These are phyloP conservation scores for Odocoileus hemionus DNA, from an alignment of 2,113 vertebrate genomes.

Conservation along the genomic window DNA sequence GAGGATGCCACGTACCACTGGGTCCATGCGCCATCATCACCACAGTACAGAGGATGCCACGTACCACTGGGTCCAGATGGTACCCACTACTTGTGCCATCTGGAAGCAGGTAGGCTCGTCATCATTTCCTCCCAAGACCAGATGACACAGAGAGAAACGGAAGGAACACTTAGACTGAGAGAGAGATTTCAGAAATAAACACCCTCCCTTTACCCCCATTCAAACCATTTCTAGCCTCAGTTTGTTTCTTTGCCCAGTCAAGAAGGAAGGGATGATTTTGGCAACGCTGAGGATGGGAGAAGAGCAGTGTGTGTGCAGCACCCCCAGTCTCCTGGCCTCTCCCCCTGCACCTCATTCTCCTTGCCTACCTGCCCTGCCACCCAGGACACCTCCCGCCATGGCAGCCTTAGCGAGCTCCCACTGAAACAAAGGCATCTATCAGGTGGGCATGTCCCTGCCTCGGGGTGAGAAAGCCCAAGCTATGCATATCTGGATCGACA, in stretches of 20 bases:
- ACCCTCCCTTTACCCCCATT: not conserved
- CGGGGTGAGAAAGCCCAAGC: constrained; percentile 86
- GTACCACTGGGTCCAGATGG: not conserved
- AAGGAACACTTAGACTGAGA: not conserved
- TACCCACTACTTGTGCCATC: not conserved
- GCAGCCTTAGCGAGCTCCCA: constrained; percentile 86
- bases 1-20: not conserved
- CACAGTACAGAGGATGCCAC: not conserved
- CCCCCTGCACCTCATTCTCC: no score
- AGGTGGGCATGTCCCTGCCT: constrained; percentile 87
- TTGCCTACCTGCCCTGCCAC: not conserved
- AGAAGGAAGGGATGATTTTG: not conserved
- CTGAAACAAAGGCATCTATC: constrained; percentile 87
- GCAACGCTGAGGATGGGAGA: not conserved
- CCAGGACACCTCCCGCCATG: constrained; percentile 78
- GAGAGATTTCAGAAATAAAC: not conserved
- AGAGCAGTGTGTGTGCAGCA: not conserved
- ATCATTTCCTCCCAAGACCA: not conserved
- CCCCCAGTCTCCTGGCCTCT: not conserved
- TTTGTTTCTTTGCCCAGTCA: not conserved
- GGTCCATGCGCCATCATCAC: not conserved
- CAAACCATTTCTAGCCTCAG: not conserved
- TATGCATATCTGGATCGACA: constrained; percentile 91
- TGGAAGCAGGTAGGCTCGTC: not conserved
- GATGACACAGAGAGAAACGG: not conserved